Evolutionary conservation across 2,797 vertebrate species (phyloP).

Genomic region (Channa striata): DNA sequence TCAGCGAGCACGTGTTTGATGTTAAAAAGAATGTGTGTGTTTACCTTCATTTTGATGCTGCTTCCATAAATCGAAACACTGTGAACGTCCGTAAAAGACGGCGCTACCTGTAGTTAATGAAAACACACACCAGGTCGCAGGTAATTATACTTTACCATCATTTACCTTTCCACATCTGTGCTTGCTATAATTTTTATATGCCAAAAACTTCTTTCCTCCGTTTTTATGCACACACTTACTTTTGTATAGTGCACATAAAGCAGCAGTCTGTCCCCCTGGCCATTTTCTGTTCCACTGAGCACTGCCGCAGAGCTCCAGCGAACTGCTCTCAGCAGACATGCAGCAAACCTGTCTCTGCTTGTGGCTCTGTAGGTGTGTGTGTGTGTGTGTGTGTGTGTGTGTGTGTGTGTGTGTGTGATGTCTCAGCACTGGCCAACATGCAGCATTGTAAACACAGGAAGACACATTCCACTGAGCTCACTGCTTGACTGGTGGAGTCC

Average conservation of each 20-base stretch:
- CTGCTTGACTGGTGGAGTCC: slow-evolving; percentile 45
- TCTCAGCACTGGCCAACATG: slow-evolving; percentile 45
- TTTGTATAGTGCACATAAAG: slow-evolving; percentile 56
- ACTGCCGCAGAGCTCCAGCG: slow-evolving; percentile 66
- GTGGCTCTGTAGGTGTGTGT: slow-evolving; percentile 37
- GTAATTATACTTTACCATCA: slow-evolving; percentile 14
- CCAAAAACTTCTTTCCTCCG: slow-evolving; percentile 29
- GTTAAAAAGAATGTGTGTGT: slow-evolving; percentile 2
- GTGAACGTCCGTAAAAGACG: slow-evolving; percentile 35
- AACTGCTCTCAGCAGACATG: slow-evolving; percentile 64
- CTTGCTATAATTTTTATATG: slow-evolving; percentile 48
- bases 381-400: slow-evolving; percentile 39
- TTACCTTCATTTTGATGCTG: slow-evolving; percentile 27
- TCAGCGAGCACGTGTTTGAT: slow-evolving; percentile 4
- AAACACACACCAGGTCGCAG: slow-evolving; percentile 1
- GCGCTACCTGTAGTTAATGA: slow-evolving; percentile 15
- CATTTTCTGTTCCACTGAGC: slow-evolving; percentile 75
- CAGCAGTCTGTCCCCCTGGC: slow-evolving; percentile 27
- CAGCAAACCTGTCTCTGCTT: slow-evolving; percentile 72
- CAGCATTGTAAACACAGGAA: slow-evolving; percentile 60
- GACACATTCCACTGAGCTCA: slow-evolving; percentile 69
- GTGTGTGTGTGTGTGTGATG: slow-evolving; percentile 52
- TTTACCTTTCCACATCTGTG: slow-evolving; percentile 31
- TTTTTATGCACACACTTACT: slow-evolving; percentile 52
- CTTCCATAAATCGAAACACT: slow-evolving; percentile 24